Evolutionary conservation across 2,797 vertebrate species (phyloP).

Genomic region (Ara ararauna): DNA sequence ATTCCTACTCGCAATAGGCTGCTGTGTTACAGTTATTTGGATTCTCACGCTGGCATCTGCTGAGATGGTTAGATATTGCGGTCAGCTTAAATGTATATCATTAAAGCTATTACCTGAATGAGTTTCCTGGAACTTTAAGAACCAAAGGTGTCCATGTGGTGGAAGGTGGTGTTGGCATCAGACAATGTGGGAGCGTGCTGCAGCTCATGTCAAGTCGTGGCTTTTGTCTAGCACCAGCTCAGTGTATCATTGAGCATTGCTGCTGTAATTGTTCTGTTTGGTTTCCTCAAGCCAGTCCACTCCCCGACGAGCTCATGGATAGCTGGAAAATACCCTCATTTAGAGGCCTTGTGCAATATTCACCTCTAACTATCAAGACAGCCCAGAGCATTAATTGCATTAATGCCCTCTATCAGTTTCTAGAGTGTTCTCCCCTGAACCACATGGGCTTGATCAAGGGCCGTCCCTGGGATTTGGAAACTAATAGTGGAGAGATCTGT

Average conservation of each 20-base stretch:
- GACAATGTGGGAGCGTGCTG: neutral
- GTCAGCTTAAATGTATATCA: neutral
- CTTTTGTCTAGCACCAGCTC: neutral
- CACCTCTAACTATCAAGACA: neutral
- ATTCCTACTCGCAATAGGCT: neutral
- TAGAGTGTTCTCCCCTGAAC: neutral
- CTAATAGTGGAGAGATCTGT: neutral
- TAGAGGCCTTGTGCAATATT: neutral
- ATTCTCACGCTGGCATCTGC: neutral
- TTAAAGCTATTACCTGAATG: neutral
- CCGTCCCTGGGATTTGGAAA: neutral
- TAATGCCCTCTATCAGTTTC: neutral
- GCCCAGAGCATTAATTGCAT: neutral
- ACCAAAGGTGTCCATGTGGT: neutral
- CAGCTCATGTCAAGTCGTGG: neutral
- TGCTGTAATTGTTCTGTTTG: neutral
- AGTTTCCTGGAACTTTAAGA: neutral
- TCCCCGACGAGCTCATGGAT: neutral
- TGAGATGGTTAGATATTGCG: neutral
- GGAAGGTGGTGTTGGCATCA: neutral
- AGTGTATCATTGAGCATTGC: neutral
- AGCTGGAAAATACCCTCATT: neutral
- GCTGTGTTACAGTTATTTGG: neutral
- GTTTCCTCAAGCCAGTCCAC: neutral
- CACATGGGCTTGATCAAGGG: neutral